Evolutionary conservation across 2,888 invertebrate species (phyloP), one percentile per base, ranked within the genome.

Genomic region (Oxytorus armatus): DNA sequence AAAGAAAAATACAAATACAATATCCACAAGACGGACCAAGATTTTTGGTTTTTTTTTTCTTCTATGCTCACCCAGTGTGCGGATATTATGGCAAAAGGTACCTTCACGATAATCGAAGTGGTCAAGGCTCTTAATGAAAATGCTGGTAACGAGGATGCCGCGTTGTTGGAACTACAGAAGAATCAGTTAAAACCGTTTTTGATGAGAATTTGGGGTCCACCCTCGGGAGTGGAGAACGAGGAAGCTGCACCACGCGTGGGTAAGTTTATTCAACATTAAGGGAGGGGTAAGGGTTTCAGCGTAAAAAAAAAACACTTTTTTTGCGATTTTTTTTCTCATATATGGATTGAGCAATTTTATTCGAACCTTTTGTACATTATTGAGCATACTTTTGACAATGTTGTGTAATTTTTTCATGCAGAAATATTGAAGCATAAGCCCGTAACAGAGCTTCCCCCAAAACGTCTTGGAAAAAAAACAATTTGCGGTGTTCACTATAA

Each of bases 131-230:
- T 96, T 16, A 88, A 96, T 94, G 74, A 94, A 94, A 72, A 94
- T 94, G 84, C 85, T 8, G 96, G 96, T 82, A 95, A 96, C 92
- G 92, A 95, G 81, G 96, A 96, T 80, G 93, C 94, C 39, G 95
- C 96, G 16, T 93, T 94, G 82, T 92, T 94, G 83, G 96, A 96
- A 89, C 92, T 96, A 77, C 95, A 95, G 87, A 96, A 96, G 89
- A 95, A 95, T 83, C 96, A 96, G 89, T 92, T 96, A 79, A 96
- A 96, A 90, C 96, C 96, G 59, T 96, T 96, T 93, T 92, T 96
- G 83, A 96, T 96, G 95, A 93, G 95, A 89, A 96, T 96, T 86
- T 96, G 96, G 95, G 96, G 96, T 78, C 95, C 96, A 77, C 95
- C 95, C 18, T 93, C 94, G 75, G 95, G 95, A 83, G 94, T 94